These are phyloP conservation scores for Agelas oroides DNA, from an alignment of 37 sponge, comb jelly and placozoan genomes.

Conservation along the genomic window DNA sequence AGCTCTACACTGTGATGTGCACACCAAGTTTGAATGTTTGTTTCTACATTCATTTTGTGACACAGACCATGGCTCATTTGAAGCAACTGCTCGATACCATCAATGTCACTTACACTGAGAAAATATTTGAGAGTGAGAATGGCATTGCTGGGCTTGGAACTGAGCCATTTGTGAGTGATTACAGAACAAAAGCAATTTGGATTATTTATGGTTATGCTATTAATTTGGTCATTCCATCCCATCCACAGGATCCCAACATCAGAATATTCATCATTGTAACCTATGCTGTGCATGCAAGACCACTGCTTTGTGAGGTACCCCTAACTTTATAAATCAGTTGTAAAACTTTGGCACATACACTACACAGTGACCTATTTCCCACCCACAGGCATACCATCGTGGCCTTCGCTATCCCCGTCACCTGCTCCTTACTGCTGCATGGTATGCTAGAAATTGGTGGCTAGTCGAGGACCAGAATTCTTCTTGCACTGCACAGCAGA, in stretches of 20 bases:
- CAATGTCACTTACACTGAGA: neutral
- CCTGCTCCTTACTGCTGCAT: slow-evolving; percentile 44
- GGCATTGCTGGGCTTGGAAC: slow-evolving; percentile 27
- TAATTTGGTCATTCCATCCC: too few relatives aligned
- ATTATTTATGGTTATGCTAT: too few relatives aligned
- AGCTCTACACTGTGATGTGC: too few relatives aligned
- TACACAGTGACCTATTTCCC: neutral
- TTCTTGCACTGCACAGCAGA: slow-evolving; percentile 18
- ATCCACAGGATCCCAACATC: slow-evolving; percentile 12
- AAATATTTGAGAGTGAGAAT: neutral
- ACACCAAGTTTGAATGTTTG: too few relatives aligned
- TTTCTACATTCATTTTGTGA: neutral
- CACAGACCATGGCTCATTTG: slow-evolving; percentile 25
- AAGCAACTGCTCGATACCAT: neutral
- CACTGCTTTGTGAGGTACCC: slow-evolving; percentile 36
- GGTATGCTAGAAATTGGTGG: slow-evolving; percentile 45
- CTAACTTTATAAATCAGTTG: too few relatives aligned
- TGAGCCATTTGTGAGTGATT: slow-evolving; percentile 44
- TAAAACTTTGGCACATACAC: too few relatives aligned
- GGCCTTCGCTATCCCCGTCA: slow-evolving; percentile 9
- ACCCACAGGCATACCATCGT: slow-evolving; percentile 25
- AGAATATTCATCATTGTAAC: slow-evolving; percentile 28
- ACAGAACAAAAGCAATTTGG: too few relatives aligned
- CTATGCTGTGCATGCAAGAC: slow-evolving; percentile 31
- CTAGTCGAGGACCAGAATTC: neutral